phyloP scores from a whole-genome alignment of 1,140 invertebrate species.

The Metaphire vulgaris region DNA sequence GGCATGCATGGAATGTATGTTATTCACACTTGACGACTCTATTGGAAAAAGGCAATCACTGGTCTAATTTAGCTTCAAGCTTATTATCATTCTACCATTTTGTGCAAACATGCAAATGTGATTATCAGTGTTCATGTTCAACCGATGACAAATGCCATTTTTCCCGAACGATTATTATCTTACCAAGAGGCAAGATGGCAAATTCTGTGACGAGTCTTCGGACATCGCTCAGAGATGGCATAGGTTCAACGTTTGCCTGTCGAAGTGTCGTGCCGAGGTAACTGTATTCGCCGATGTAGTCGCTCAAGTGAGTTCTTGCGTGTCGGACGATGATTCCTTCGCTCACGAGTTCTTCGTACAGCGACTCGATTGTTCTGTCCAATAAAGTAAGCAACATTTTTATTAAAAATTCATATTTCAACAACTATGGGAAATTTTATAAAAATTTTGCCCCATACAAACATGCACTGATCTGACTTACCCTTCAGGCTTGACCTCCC shows the following conservation, averaged over 20 bases:
- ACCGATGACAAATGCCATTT: too few relatives aligned
- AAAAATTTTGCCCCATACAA: neutral
- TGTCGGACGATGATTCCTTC: conserved; percentile 78
- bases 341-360: conserved; percentile 82
- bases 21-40: too few relatives aligned
- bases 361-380: conserved; percentile 69
- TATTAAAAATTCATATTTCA: conserved; percentile 12
- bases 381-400: too few relatives aligned
- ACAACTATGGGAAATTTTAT: neutral
- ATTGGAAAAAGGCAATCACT: too few relatives aligned
- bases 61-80: too few relatives aligned
- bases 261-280: conserved; percentile 57
- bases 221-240: conserved; percentile 68
- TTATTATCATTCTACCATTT: too few relatives aligned
- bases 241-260: conserved; percentile 56
- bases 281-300: conserved; percentile 75
- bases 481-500: too few relatives aligned
- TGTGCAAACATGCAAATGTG: conserved; percentile 9
- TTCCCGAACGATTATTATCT: too few relatives aligned
- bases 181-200: conserved; percentile 76
- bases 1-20: too few relatives aligned
- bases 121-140: neutral
- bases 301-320: conserved; percentile 63
- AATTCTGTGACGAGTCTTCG: conserved; percentile 78
- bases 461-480: too few relatives aligned